Conservation (phyloP, 2,888 invertebrate species). For the Ditula angustiorana region DNA sequence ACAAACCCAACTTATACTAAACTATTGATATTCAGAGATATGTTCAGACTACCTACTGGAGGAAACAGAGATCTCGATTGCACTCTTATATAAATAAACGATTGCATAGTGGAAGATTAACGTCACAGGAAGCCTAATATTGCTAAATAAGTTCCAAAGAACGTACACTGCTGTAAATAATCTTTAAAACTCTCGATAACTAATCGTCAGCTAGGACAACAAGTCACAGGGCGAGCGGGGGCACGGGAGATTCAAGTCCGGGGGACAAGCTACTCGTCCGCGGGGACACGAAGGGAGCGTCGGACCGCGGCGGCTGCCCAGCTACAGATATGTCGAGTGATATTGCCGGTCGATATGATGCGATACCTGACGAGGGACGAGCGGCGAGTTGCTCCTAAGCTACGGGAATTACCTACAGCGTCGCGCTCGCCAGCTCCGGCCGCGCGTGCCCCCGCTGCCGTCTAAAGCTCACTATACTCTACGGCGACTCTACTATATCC, state of each 20-base stretch:
- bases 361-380: conserved; percentile 12
- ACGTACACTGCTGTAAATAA: conserved; percentile 29
- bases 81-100: conserved; percentile 25
- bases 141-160: conserved; percentile 30
- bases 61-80: conserved; percentile 35
- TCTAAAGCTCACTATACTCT: conserved; percentile 8
- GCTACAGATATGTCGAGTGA: conserved; percentile 53
- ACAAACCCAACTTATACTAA: conserved; percentile 37
- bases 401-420: background rate
- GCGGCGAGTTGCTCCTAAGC: background rate
- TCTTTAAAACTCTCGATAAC: conserved; percentile 10
- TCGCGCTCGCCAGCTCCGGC: background rate
- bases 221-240: background rate
- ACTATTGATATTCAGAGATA: conserved; percentile 40
- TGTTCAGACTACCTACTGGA: conserved; percentile 30
- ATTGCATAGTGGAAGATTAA: conserved; percentile 18
- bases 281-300: conserved; percentile 18
- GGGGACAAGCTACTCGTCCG: conserved; percentile 10
- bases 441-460: conserved; percentile 6
- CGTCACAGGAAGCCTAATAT: conserved; percentile 30
- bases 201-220: background rate
- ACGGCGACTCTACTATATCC: conserved; percentile 27
- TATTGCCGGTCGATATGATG: conserved; percentile 50
- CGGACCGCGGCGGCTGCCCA: conserved; percentile 28
- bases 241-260: no score